These are phyloP conservation scores for Mythimna loreyi DNA, from an alignment of 2,888 invertebrate species.

Conservation along the genomic window DNA sequence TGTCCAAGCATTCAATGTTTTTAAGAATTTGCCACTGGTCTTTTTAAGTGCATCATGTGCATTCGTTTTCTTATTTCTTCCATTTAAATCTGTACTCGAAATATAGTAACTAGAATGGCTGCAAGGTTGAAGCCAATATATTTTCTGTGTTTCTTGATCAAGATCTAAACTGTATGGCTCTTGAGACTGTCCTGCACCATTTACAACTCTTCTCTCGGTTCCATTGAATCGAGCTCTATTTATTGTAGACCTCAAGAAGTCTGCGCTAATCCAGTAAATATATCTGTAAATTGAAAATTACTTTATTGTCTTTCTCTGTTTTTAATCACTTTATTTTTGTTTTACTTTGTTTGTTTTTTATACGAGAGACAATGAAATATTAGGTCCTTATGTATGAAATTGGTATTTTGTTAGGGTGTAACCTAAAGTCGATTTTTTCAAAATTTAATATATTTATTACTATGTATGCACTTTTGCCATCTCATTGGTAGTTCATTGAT, in stretches of 20 bases:
- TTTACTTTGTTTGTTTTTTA: too few species aligned
- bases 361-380: too few species aligned
- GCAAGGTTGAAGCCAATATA: background rate
- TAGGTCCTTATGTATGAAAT: too few species aligned
- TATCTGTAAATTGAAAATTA: conserved; percentile 86
- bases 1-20: background rate
- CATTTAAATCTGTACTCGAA: conserved; percentile 6
- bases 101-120: rapidly evolving
- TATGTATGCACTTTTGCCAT: too few species aligned
- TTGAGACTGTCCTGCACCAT: too few species aligned
- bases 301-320: background rate
- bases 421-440: too few species aligned
- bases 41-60: background rate
- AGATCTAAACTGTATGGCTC: conserved; percentile 90
- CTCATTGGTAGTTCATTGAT: too few species aligned
- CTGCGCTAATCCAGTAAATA: conserved; percentile 96
- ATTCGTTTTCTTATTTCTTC: background rate
- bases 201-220: conserved; percentile 86
- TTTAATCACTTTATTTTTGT: too few species aligned
- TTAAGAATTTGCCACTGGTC: background rate
- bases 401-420: too few species aligned
- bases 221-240: conserved; percentile 94
- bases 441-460: too few species aligned
- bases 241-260: conserved; percentile 93
- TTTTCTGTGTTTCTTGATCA: conserved; percentile 3